A percentile compares a stretch with the other conserved stretches of the same genome.
Evolutionary conservation across 2,113 vertebrate genomes (phyloP).

Genomic region (Pelecanus crispus): DNA sequence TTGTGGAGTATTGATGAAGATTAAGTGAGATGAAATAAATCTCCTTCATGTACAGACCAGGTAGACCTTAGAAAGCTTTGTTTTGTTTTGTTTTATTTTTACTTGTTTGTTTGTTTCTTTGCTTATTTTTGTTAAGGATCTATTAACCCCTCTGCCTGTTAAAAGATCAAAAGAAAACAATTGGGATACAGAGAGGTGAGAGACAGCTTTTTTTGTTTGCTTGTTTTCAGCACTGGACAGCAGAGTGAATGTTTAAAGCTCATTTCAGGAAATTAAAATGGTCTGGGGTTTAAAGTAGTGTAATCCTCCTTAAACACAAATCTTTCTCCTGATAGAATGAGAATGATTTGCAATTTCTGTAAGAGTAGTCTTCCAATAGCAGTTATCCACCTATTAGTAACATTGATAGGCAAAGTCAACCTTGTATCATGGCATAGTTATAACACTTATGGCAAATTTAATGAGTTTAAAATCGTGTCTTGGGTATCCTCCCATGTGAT

Average conservation of each 20-base stretch:
- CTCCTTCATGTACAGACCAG: neutral
- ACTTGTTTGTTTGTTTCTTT: neutral
- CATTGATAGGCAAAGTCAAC: neutral
- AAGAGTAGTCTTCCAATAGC: neutral
- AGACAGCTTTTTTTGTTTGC: neutral
- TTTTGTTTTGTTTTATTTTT: neutral
- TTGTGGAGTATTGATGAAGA: neutral
- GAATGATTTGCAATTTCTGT: neutral
- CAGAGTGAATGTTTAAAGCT: neutral
- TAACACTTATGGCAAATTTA: neutral
- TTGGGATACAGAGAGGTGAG: neutral
- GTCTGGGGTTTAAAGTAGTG: neutral
- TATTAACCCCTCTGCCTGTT: neutral
- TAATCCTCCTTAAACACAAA: neutral
- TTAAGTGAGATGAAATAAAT: neutral
- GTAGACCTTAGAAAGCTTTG: neutral
- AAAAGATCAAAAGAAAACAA: neutral
- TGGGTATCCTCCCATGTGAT: neutral
- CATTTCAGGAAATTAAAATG: neutral
- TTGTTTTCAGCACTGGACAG: conserved; percentile 43
- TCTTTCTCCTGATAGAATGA: neutral
- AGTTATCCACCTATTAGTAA: neutral
- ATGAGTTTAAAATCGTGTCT: neutral
- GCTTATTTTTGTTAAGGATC: neutral
- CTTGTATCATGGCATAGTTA: neutral